Conservation (phyloP, 2,888 invertebrate genomes). For the Calameuta idolon region DNA sequence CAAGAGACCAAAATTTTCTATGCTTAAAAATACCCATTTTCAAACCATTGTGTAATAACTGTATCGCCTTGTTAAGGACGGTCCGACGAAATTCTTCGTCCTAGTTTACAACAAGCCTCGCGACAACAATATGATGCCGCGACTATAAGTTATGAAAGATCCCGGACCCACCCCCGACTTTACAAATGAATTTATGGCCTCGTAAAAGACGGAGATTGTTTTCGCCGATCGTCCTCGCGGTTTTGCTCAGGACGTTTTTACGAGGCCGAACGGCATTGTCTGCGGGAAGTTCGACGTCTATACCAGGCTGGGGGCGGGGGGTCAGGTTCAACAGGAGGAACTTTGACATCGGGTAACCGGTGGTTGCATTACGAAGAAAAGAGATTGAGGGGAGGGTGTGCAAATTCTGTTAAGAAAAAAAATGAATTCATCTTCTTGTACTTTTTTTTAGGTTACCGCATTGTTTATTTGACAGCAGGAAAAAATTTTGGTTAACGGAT, state of each 20-base stretch:
- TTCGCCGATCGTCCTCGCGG: slow-evolving; percentile 40
- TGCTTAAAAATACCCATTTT: background rate
- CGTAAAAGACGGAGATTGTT: slow-evolving; percentile 56
- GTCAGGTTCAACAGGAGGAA: background rate
- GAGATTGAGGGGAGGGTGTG: background rate
- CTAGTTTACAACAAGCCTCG: slow-evolving; percentile 17
- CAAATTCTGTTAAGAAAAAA: background rate
- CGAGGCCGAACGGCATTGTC: slow-evolving; percentile 47
- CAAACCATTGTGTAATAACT: background rate
- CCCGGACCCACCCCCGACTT: slow-evolving; percentile 21
- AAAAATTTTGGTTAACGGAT: background rate
- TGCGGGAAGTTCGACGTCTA: slow-evolving; percentile 22
- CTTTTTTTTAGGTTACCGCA: background rate
- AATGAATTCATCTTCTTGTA: background rate
- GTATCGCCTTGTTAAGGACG: background rate
- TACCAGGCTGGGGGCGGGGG: background rate
- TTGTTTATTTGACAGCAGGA: background rate
- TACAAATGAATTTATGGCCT: slow-evolving; percentile 55
- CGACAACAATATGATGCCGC: slow-evolving; percentile 23
- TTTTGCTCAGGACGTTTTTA: slow-evolving; percentile 57
- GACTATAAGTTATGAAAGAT: slow-evolving; percentile 21
- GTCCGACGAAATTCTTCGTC: slow-evolving; percentile 11
- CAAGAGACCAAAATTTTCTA: background rate
- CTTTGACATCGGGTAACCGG: background rate
- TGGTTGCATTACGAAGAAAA: background rate